Evolutionary conservation across 2,888 invertebrate genomes (phyloP).

Genomic region (Idaea straminata): DNA sequence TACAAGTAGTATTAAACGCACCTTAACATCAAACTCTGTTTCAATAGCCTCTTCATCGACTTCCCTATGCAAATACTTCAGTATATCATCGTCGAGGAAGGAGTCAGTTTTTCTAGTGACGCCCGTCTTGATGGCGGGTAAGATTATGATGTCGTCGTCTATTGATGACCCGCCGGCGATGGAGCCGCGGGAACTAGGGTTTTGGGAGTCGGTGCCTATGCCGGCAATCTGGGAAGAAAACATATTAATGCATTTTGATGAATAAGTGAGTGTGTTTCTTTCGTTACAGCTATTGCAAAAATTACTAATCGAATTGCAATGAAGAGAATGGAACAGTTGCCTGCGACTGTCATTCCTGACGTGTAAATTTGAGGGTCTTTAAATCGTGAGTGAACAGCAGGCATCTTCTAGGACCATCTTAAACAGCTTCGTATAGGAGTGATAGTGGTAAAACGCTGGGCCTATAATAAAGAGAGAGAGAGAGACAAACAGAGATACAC

Average conservation of each 20-base stretch:
- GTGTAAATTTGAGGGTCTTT: too few relatives aligned
- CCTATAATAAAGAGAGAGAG: too few relatives aligned
- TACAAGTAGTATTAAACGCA: conserved; percentile 33
- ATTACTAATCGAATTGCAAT: too few relatives aligned
- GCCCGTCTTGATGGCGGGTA: conserved; percentile 49
- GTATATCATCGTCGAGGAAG: conserved; percentile 81
- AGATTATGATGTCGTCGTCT: conserved; percentile 52
- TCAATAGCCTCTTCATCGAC: conserved; percentile 85
- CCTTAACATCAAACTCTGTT: conserved; percentile 84
- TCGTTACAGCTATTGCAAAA: too few relatives aligned
- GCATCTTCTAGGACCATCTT: too few relatives aligned
- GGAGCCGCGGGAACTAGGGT: conserved; percentile 84
- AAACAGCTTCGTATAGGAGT: too few relatives aligned
- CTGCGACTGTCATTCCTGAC: too few relatives aligned
- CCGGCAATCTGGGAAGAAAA: conserved; percentile 72
- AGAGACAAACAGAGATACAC: too few relatives aligned
- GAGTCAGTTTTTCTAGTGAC: conserved; percentile 56
- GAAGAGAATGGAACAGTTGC: too few relatives aligned
- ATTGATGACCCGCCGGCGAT: conserved; percentile 77
- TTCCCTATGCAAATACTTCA: conserved; percentile 84
- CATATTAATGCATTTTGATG: not conserved
- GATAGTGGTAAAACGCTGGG: too few relatives aligned
- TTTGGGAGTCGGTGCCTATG: conserved; percentile 83
- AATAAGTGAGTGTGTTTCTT: too few relatives aligned
- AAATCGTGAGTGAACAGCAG: too few relatives aligned